Base-by-base conservation (phyloP, 2,797 vertebrate genomes). In the Dendrocincla fuliginosa region DNA sequence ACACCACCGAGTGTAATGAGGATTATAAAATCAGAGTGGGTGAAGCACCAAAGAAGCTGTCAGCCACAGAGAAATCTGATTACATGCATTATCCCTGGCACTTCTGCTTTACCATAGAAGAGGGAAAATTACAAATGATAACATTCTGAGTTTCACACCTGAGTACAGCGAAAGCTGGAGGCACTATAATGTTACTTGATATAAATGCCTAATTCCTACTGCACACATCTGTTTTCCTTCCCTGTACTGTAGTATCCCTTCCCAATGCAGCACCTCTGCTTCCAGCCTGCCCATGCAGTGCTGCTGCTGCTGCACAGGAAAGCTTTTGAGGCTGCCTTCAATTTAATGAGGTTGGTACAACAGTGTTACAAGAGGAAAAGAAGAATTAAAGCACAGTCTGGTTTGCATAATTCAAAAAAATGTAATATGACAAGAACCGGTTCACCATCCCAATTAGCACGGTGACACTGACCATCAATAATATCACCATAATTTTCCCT, bases 111-210 rank as follows among this genome's bases (percentile, higher is more conserved):
- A 83, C 46, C 55, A 94, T 60, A 79, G 76, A 77, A 80, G 63
- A 52, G 46, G 64, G 27, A 39, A 96, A 84, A 95, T 87, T 63
- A 84, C 64, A 70, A 79, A 82, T 88, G 91, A 79, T 80, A 93
- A 44, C 61, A 61, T 94, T 89, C 84, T 93, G 53, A 3, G 75
- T 95, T 93, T 86, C 79, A 84, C 89, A 96, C 76, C 71, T 75
- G 56, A 95, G 70, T 16, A 85, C 70, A 84, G 55, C 88, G 56
- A 61, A 85, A 78, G 68, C 89, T 79, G 5, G 56, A 90, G 85
- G 88, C 79, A 47, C 63, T 84, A 67, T 75, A 22, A 83, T 35
- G 37, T 70, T 82, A 83, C 86, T 92, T 78, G 88, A 69, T 60
- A 83, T 1, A 5, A 82, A 73, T 64, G 23, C 30, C 56, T 93